A percentile compares a stretch with the other conserved stretches of the same genome.
Conservation (phyloP, 2,797 vertebrate species). For the Alosa sapidissima region DNA sequence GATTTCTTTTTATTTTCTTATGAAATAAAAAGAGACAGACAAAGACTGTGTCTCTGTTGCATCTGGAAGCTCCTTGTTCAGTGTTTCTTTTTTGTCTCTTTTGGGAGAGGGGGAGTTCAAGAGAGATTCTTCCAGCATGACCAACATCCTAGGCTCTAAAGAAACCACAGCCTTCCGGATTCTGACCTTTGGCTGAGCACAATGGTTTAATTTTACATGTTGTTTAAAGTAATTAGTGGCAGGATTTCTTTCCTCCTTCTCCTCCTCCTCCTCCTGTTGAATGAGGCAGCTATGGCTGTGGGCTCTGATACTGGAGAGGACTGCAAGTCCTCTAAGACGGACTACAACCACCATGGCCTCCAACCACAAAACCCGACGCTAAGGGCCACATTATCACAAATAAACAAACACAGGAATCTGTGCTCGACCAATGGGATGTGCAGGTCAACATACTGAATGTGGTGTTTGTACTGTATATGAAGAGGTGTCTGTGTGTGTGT, state of each 20-base stretch:
- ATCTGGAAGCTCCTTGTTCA: slow-evolving; percentile 46
- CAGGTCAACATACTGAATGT: not conserved
- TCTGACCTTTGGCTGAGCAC: slow-evolving; percentile 68
- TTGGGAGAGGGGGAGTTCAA: not conserved
- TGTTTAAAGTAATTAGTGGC: slow-evolving; percentile 74
- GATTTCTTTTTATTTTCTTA: not conserved
- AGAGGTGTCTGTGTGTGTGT: slow-evolving; percentile 40
- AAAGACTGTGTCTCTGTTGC: slow-evolving; percentile 35
- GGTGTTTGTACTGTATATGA: too few species aligned
- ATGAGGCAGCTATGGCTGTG: slow-evolving; percentile 63
- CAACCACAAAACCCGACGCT: not conserved
- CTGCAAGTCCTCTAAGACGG: not conserved
- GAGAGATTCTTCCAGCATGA: slow-evolving; percentile 70
- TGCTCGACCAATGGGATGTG: not conserved
- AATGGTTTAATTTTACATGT: slow-evolving; percentile 74
- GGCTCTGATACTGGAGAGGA: slow-evolving; percentile 54
- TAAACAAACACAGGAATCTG: slow-evolving; percentile 6
- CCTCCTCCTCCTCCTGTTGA: slow-evolving; percentile 58
- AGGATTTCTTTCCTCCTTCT: slow-evolving; percentile 39
- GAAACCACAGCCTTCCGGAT: slow-evolving; percentile 68
- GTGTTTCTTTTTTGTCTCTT: slow-evolving; percentile 1
- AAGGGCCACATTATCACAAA: not conserved
- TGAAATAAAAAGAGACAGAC: not conserved
- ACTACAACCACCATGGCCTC: not conserved
- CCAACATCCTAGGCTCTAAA: slow-evolving; percentile 64